Evolutionary conservation across 2,888 invertebrate genomes (phyloP), one percentile per base, ranked within the genome.

Genomic region (Sabatieria punctata): DNA sequence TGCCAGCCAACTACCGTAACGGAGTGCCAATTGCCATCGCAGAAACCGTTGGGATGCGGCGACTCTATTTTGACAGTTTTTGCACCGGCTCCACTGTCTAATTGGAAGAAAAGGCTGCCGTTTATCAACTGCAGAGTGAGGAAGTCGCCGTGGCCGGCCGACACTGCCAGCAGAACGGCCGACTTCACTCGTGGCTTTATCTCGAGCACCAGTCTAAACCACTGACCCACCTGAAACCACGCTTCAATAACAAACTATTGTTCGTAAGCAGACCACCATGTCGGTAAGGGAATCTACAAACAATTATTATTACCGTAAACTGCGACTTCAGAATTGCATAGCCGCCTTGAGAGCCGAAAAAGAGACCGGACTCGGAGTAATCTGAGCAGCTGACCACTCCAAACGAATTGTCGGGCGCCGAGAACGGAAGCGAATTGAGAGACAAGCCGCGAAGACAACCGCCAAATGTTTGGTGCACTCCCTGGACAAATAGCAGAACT

Each of bases 21-120:
- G 48, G 75, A 78, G 63, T 95, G 91, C 93, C 93, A 97, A 46
- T 82, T 74, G 41, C 95, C 93, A 67, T 97, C 88, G 64, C 95
- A 97, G 51, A 91, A 75, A 57, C 78, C 77, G 41, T 52, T 54
- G 8, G 43, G 45, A 6, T 43, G 26, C 1, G 48, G 23, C 8
- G 8, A 11, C n/a, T n/a, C n/a, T n/a, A n/a, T n/a, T 8, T 15
- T 8, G 8, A 30, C 8, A 15, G 8, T 30, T 30, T 30, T 15
- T 8, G 8, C 15, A 15, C 30, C 30, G 58, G 77, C 79, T 0
- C 82, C 82, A 33, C 57, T 56, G 47, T 60, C 58, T 15, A 64
- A 55, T n/a, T 55, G 51, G 37, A 60, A 52, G 50, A 59, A 76
- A 19, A 93, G 75, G 47, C 78, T 76, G 51, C 88, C 86, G 56